Evolutionary conservation across 2,113 vertebrate species (phyloP), one percentile per base, ranked within the genome.

Genomic region (Semnornis frantzii): DNA sequence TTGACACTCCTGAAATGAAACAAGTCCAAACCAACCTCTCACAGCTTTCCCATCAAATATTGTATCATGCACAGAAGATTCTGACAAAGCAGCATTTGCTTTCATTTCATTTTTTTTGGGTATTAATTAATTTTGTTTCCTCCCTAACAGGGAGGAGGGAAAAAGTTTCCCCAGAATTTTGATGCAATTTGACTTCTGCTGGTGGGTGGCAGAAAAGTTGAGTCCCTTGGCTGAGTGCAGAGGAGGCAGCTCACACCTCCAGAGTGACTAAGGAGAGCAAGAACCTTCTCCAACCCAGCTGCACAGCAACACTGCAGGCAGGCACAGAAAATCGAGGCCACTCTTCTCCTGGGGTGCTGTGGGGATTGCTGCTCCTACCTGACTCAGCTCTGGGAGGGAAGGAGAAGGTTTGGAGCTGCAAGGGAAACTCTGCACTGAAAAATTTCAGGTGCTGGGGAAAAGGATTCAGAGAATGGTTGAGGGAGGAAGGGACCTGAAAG

Each of bases 1-100:
- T 85, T 93, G 94, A 96, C 95, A 86, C 54, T 39, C 54, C 24
- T 81, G 52, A 89, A 92, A 55, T 39, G 88, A 94, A 96, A 96
- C 89, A 75, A 84, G 58, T 58, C 8, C 66, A 89, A 86, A 58
- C 0, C 20, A 92, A 90, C 58, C 94, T 89, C 86, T 95, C 95
- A 90, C 73, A 79, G 71, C 90, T 85, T 18, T 86, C 87, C 87
- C 90, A 54, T 95, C 95, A 90, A 94, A 93, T 89, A 87, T 94
- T 72, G 63, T 75, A 77, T 75, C 75, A 69, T 3, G 39, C 63
- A 33, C n/a, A 25, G 15, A 9, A 30, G 37, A 58, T 78, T 86
- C 23, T 81, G 66, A 82, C 74, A 92, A 70, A 93, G 39, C 9
- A 11, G 48, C 4, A 0, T 71, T 92, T 96, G 57, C 62, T 30